These are phyloP conservation scores for Tachypleus tridentatus DNA, from an alignment of 1,140 invertebrate genomes.

Conservation along the genomic window DNA sequence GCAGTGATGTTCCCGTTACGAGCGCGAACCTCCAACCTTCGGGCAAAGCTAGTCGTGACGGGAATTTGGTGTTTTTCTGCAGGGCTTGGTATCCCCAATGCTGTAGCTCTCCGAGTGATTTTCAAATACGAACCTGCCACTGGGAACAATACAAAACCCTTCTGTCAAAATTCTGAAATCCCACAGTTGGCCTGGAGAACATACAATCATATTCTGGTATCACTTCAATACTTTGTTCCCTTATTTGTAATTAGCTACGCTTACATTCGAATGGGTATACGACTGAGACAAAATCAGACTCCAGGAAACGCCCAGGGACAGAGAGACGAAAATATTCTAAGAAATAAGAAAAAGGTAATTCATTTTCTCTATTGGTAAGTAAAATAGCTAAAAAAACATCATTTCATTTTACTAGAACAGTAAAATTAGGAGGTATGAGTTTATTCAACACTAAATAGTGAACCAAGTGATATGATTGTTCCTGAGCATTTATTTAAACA, in stretches of 20 bases:
- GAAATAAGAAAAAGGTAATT: slow-evolving; percentile 64
- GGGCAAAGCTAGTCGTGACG: slow-evolving; percentile 7
- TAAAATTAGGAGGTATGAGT: no score
- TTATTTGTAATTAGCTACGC: slow-evolving; percentile 61
- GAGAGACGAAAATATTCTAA: slow-evolving; percentile 56
- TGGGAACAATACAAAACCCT: slow-evolving; percentile 34
- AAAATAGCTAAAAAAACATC: no score
- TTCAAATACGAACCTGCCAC: not conserved
- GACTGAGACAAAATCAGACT: slow-evolving; percentile 57
- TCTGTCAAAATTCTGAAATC: slow-evolving; percentile 44
- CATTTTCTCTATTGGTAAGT: no score
- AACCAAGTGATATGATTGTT: no score
- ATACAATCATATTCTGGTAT: slow-evolving; percentile 40
- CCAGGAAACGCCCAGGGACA: slow-evolving; percentile 61
- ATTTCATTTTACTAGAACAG: no score
- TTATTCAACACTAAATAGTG: no score
- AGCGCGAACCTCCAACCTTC: slow-evolving; percentile 21
- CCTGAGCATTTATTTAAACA: no score
- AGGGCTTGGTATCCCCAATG: not conserved
- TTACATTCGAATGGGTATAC: slow-evolving; percentile 58
- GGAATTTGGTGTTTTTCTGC: slow-evolving; percentile 11
- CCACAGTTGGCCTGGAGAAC: slow-evolving; percentile 38
- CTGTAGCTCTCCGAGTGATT: slow-evolving; percentile 2
- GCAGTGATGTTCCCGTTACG: slow-evolving; percentile 72
- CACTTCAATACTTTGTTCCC: slow-evolving; percentile 58